Base-by-base conservation (phyloP, 2,888 invertebrate genomes). In the Bruchidius siliquastri region DNA sequence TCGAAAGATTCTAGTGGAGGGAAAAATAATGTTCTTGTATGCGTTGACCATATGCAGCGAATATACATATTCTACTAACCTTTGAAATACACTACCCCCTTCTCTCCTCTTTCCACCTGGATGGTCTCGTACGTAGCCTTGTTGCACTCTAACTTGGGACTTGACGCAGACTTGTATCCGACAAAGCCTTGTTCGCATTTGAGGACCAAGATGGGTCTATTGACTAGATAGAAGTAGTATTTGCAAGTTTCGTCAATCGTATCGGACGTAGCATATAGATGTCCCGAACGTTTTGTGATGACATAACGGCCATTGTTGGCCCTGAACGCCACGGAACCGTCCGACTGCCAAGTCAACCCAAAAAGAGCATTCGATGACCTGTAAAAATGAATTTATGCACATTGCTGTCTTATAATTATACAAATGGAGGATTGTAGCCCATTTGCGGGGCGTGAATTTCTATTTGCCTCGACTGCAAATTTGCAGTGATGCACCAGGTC, bases 151-250 rank as follows among this genome's bases (percentile, higher is more conserved):
- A 97, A 88, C 85, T 94, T 94, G 67, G 92, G 90, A 82, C 93
- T 94, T 67, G 91, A 89, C 0, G 91, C 88, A 72, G 91, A 90
- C 88, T 96, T 97, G 82, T 94, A 95, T 0, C 98, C 98, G 74
- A 98, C 97, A 87, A 97, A 98, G 68, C 98, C 98, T 87, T 96
- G 96, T 85, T 98, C 97, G 85, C 95, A 95, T 88, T 97, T 96
- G 83, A 98, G 88, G 82, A 98, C 96, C 85, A 98, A 88, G 84
- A 97, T 95, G 8, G 98, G 97, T 84, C 95, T 92, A 89, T 97
- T 97, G 85, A 96, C 96, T 83, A 97, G 92, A 85, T 96, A 96
- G 90, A 98, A 96, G 88, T 92, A 95, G 88, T 96, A 98, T 88
- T 95, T 95, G 89, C 96, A 95, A 83, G 93, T 94, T 80, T 96